These are phyloP conservation scores for Glomeris maerens DNA, from an alignment of 1,140 invertebrate species.

Conservation along the genomic window DNA sequence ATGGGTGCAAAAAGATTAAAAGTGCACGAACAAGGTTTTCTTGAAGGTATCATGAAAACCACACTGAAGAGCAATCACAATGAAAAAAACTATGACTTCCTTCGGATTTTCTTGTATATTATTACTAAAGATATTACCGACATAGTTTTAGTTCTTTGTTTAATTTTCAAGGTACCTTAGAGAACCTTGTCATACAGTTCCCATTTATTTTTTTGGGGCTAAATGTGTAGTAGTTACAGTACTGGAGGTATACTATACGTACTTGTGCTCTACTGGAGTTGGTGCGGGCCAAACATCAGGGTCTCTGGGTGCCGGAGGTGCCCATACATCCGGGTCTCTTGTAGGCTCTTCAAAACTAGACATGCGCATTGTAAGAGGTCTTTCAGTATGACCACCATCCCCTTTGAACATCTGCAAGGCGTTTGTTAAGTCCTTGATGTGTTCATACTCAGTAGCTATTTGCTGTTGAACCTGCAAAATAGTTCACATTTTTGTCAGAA, in stretches of 20 bases:
- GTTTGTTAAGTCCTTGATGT: conserved; percentile 64
- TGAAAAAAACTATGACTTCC: too few species aligned
- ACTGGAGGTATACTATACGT: too few species aligned
- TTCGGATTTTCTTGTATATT: too few species aligned
- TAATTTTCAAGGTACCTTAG: too few species aligned
- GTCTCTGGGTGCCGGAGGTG: conserved; percentile 56
- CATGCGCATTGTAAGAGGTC: conserved; percentile 22
- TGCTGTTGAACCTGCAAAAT: conserved; percentile 68
- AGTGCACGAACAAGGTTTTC: too few species aligned
- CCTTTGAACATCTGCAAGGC: conserved; percentile 49
- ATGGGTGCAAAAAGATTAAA: conserved; percentile 12
- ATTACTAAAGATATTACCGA: too few species aligned
- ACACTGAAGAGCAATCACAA: too few species aligned
- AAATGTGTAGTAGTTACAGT: not conserved
- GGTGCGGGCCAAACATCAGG: conserved; percentile 84
- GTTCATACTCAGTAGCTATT: conserved; percentile 76
- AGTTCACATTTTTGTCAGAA: not conserved
- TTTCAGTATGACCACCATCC: conserved; percentile 38
- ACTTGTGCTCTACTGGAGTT: conserved; percentile 62
- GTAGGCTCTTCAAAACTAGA: conserved; percentile 47
- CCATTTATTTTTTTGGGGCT: conserved; percentile 9
- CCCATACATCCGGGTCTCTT: conserved; percentile 53
- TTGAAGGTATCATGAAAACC: too few species aligned
- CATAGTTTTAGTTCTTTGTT: too few species aligned
- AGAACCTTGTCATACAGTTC: too few species aligned